These are phyloP conservation scores for Prionailurus viverrinus DNA, from an alignment of 2,113 vertebrate species.

Conservation along the genomic window DNA sequence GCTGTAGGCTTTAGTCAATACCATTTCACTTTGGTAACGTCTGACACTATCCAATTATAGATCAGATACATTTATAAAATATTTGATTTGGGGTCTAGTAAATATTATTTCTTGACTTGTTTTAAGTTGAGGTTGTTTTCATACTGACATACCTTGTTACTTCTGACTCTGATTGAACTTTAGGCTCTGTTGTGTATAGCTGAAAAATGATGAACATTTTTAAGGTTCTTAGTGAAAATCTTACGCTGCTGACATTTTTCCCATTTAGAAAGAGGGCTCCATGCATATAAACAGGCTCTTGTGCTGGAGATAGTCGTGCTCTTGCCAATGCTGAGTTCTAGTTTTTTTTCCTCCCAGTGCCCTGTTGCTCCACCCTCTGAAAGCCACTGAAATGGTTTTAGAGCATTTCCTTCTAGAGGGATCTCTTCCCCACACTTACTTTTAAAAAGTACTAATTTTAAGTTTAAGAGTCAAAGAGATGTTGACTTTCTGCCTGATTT, in stretches of 20 bases:
- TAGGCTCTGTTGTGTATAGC: neutral
- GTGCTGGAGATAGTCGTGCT: constrained; percentile 75
- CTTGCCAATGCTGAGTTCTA: constrained; percentile 75
- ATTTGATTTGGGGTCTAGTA: constrained; percentile 17
- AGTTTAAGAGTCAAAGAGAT: constrained; percentile 66
- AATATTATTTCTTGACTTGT: neutral
- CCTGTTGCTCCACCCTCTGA: constrained; percentile 85
- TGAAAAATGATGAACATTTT: constrained; percentile 24
- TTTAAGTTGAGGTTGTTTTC: constrained; percentile 54
- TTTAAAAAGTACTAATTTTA: constrained; percentile 63
- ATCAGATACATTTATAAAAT: neutral
- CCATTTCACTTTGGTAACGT: neutral
- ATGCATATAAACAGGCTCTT: constrained; percentile 82
- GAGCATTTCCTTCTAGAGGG: constrained; percentile 71
- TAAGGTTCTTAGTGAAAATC: constrained; percentile 58
- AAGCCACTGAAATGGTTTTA: constrained; percentile 78
- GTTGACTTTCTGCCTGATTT: constrained; percentile 19
- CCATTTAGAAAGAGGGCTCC: constrained; percentile 61
- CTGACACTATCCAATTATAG: neutral
- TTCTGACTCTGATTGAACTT: neutral
- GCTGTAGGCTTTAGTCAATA: neutral
- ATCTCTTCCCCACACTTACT: constrained; percentile 58
- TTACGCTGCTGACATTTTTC: neutral
- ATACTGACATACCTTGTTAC: neutral
- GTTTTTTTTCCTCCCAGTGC: constrained; percentile 62